Conservation (phyloP, 2,888 invertebrate genomes). For the Alviniconcha strummeri region DNA sequence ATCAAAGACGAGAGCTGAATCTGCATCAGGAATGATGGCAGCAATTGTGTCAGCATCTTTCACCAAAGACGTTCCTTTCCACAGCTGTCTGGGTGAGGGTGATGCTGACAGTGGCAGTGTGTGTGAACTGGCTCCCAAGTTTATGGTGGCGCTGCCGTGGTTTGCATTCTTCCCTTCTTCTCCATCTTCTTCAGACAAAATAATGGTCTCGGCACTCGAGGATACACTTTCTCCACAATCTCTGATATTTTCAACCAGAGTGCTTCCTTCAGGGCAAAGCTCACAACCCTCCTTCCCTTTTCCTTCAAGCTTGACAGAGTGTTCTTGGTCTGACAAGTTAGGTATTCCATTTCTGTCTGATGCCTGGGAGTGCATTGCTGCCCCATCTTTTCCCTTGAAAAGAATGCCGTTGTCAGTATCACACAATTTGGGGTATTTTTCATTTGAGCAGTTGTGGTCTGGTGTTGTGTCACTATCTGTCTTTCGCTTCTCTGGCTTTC, state of each 20-base stretch:
- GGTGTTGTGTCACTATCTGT: background rate
- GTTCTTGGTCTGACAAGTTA: background rate
- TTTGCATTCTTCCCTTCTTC: background rate
- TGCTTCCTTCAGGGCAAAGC: background rate
- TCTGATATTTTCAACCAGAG: background rate
- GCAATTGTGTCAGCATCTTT: conserved; percentile 54
- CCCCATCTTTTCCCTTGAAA: background rate
- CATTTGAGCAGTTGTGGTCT: background rate
- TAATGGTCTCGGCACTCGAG: background rate
- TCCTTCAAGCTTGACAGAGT: background rate
- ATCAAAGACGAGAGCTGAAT: conserved; percentile 52
- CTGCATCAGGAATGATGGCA: conserved; percentile 46
- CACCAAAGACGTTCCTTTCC: conserved; percentile 52
- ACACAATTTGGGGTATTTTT: background rate
- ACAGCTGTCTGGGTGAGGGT: conserved; percentile 20
- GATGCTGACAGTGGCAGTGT: background rate
- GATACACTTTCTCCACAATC: too few species aligned
- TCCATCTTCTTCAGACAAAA: background rate
- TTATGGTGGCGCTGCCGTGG: background rate
- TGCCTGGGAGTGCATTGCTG: background rate
- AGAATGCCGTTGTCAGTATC: background rate
- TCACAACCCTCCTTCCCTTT: background rate
- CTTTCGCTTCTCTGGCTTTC: background rate
- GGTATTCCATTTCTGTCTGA: background rate
- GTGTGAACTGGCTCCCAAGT: background rate